A percentile compares a stretch with the other conserved stretches of the same genome.
Conservation (phyloP, 2,888 invertebrate genomes). For the Platycheirus rosarum region DNA sequence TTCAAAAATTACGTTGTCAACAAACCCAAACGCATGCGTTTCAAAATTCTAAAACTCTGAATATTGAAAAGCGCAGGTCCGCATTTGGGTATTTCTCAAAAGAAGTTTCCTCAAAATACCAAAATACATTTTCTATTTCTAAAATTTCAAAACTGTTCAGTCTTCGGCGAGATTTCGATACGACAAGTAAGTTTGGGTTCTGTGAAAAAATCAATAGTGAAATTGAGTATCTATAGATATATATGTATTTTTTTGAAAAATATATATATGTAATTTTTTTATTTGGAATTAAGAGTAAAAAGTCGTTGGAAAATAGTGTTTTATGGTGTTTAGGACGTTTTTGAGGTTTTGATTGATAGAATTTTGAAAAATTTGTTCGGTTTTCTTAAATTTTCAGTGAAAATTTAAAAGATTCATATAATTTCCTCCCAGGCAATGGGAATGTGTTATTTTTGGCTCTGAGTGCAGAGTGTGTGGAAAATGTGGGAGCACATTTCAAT, state of each 20-base stretch:
- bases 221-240: conserved; percentile 28
- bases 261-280: conserved; percentile 40
- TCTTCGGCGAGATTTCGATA: conserved; percentile 68
- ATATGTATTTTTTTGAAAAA: conserved; percentile 33
- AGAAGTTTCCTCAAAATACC: conserved; percentile 15
- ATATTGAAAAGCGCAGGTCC: conserved; percentile 5
- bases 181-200: conserved; percentile 65
- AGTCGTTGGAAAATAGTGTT: not conserved
- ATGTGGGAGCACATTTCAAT: conserved; percentile 56
- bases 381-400: conserved; percentile 29
- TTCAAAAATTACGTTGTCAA: conserved; percentile 10
- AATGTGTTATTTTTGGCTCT: conserved; percentile 72
- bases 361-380: not conserved
- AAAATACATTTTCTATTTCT: conserved; percentile 31
- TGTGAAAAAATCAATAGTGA: conserved; percentile 2
- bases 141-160: conserved; percentile 27
- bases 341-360: not conserved
- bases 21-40: conserved; percentile 11
- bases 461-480: conserved; percentile 48
- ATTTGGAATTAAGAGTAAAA: conserved; percentile 28
- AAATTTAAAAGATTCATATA: conserved; percentile 58
- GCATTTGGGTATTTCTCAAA: conserved; percentile 11
- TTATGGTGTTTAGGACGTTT: not conserved
- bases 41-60: not conserved
- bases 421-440: conserved; percentile 72